Base-by-base conservation (phyloP, 2,888 invertebrate genomes). In the Mythimna lalbum region DNA sequence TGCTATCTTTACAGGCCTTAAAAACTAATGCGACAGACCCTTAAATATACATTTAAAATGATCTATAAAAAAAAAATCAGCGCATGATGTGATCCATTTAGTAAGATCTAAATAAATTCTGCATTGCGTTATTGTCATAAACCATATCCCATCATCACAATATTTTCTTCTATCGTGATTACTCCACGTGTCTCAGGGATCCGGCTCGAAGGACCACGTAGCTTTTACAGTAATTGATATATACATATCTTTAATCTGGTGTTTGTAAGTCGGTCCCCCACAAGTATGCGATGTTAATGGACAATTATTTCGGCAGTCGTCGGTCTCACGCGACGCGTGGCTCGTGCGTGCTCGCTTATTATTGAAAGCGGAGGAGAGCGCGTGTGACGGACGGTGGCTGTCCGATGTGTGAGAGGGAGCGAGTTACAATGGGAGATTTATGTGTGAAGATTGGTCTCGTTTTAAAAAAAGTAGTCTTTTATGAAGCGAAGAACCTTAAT, bases 241-340 rank as follows among this genome's bases (percentile, higher is more conserved):
- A 74, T 80, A 80, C 77, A 81, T 82, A 79, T 77, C 73, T 77
- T 78, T 78, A 74, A 78, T 83, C 80, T 78, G 75, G 76, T 79
- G 68, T 79, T 79, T 79, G 79, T 79, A 76, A 81, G 76, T 68
- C 79, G 76, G 81, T 83, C 85, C 85, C 85, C 83, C 85, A 85
- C 85, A 83, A 83, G 78, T 81, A 84, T 85, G 88, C 86, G 87
- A 90, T 91, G 90, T 89, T 95, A 94, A 95, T 95, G 95, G 94
- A 94, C 94, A 94, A 95, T 95, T 95, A 95, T 95, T 95, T 95
- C 93, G 94, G 93, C 94, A 91, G 94, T 89, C 91, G 93, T 82
- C 93, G 94, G 92, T 94, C 95, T 92, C 95, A 94, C 95, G 94
- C 95, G 94, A 81, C 85, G 84, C 83, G 84, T 93, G 93, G 93